Base-by-base conservation (phyloP, 37 sponge, comb jelly and placozoan species). In the Tethya wilhelma region DNA sequence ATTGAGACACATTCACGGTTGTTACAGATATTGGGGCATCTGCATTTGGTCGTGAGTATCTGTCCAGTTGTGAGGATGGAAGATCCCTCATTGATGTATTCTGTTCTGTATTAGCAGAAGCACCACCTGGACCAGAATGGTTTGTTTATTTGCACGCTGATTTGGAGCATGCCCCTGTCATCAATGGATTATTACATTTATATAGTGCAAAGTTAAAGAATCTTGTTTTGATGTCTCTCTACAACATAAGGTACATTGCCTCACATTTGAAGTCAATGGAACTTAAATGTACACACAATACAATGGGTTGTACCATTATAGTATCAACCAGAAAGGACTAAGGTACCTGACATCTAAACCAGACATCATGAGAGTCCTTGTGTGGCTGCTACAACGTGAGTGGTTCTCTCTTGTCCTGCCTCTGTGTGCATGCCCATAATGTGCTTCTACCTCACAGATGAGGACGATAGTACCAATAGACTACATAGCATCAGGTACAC, bases 21-120 rank as follows among this genome's bases (percentile, higher is more conserved):
- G 53, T 49, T 49, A 49, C 59, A 91, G 91, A 91, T 72, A 84
- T 92, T 29, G 93, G 82, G 23, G 93, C 93, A 25, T 88, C 93
- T 26, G 85, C 93, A 4, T 87, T 81, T 80, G 94, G 94, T 19
- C 63, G 94, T 17, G 87, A 93, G 41, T 89, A 58, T 49, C 73
- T 93, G 17, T 45, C 79, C 59, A 83, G 56, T 33, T 45, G 69
- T 59, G 53, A 58, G 20, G 80, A 80, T 71, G 94, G 94, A 0
- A 80, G 40, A 4, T 45, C 32, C n/a, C 71, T 93, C 33, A 62
- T 93, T 8, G 79, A 89, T 30, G 59, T 67, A 28, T 55, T 90
- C 57, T 90, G 87, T 44, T 73, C 63, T 62, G 75, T 78, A 31
- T 64, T 89, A 59, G 38, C 68, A 20, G 65, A 73, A 23, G 75